These are phyloP conservation scores for Nematolebias whitei DNA, from an alignment of 2,113 vertebrate genomes.

Conservation along the genomic window DNA sequence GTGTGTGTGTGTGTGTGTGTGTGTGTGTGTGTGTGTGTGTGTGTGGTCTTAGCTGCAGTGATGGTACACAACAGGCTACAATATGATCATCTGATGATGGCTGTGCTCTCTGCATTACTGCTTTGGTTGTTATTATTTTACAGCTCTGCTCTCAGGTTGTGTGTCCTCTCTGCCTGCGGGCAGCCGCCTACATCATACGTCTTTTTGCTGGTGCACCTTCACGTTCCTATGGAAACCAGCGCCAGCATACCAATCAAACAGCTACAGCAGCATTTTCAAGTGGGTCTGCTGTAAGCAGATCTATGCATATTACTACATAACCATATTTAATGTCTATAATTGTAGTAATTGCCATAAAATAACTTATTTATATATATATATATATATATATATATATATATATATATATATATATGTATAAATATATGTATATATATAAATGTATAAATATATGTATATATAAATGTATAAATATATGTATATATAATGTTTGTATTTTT, in stretches of 20 bases:
- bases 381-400: no score
- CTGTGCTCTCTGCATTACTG: conserved; percentile 20
- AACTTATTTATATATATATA: no score
- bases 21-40: no score
- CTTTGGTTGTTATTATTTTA: conserved; percentile 40
- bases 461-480: no score
- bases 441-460: no score
- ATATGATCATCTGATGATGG: conserved; percentile 32
- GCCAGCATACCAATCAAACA: conserved; percentile 57
- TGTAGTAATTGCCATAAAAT: not conserved
- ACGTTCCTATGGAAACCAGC: conserved; percentile 70
- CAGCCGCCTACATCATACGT: conserved; percentile 62
- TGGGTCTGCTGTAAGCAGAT: conserved; percentile 45
- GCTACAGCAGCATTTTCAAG: conserved; percentile 56
- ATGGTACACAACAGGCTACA: conserved; percentile 3
- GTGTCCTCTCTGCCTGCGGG: conserved; percentile 58
- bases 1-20: no score
- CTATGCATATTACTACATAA: conserved; percentile 50
- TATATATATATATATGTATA: no score
- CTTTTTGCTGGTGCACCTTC: conserved; percentile 58
- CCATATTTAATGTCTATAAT: conserved; percentile 23
- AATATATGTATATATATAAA: no score
- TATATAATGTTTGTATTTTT: not conserved
- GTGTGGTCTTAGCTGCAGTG: conserved; percentile 18
- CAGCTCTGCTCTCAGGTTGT: conserved; percentile 55